A percentile compares a stretch with the other conserved stretches of the same genome.
Evolutionary conservation across 2,888 invertebrate genomes (phyloP).

Genomic region (Drosophila mimica): DNA sequence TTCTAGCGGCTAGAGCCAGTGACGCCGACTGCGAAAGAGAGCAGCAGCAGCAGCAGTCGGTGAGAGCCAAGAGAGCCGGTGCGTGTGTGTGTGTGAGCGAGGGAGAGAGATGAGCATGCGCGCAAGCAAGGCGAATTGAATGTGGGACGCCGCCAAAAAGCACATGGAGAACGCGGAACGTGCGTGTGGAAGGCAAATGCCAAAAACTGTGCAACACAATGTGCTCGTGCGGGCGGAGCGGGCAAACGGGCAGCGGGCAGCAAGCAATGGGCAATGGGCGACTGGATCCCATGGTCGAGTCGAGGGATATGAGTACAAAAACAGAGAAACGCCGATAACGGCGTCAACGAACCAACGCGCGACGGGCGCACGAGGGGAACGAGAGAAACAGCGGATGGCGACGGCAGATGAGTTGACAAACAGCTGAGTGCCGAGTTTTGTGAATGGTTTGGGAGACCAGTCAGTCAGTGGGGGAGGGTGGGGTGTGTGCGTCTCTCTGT

Average conservation of each 20-base stretch:
- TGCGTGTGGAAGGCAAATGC: constrained; percentile 77
- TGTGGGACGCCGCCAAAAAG: constrained; percentile 77
- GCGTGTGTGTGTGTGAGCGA: constrained; percentile 14
- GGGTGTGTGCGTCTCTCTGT: constrained; percentile 20
- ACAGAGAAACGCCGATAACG: constrained; percentile 84
- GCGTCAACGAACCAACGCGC: constrained; percentile 67
- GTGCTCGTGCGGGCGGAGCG: constrained; percentile 46
- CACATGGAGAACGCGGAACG: constrained; percentile 72
- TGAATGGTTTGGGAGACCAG: constrained; percentile 65
- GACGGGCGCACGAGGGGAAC: constrained; percentile 24
- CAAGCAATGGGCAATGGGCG: constrained; percentile 49
- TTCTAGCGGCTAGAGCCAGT: constrained; percentile 70
- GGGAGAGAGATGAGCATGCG: constrained; percentile 45
- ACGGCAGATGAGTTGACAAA: constrained; percentile 81
- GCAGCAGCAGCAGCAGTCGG: not conserved
- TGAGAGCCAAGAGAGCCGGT: constrained; percentile 23
- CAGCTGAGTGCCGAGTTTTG: constrained; percentile 79
- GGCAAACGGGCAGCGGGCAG: constrained; percentile 33
- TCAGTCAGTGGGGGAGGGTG: constrained; percentile 27
- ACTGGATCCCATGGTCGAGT: constrained; percentile 45
- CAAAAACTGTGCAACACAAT: constrained; percentile 81
- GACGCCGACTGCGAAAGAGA: constrained; percentile 50
- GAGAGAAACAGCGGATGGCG: constrained; percentile 73
- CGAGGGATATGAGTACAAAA: constrained; percentile 82
- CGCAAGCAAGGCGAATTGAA: constrained; percentile 42